Base-by-base conservation (phyloP, 1,140 invertebrate species). In the Drosophila tani region DNA sequence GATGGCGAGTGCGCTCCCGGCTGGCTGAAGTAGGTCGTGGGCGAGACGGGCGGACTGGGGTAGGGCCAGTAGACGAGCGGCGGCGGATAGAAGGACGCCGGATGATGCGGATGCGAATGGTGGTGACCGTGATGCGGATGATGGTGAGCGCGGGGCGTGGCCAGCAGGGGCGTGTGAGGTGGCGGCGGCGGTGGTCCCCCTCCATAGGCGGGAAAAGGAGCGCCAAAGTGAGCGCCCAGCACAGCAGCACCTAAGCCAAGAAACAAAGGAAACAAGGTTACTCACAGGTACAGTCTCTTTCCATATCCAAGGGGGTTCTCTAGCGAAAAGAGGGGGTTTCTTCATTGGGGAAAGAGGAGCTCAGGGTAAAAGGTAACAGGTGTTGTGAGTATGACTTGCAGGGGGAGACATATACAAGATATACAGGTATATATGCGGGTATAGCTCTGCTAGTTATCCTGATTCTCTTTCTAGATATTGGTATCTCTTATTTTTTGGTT, bases 31-130 rank as follows among this genome's bases (percentile, higher is more conserved):
- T 97, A 97, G 79, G 96, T 96, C 2, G 96, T 97, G 9, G 97
- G 97, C 40, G 97, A 98, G 2, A 98, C 97, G 1, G 97, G 97
- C 40, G 97, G 97, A 75, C 97, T 98, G 14, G 97, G 97, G 93
- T 98, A 98, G 0, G 96, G 96, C 97, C 97, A 98, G 93, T 97
- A 97, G 76, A 97, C 95, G 14, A 96, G 95, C 8, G 95, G 95
- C 51, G 94, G 93, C 56, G 93, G 94, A 60, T 92, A 93, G 69
- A 93, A 93, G 1, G 75, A 82, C n/a, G 82, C 66, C 51, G 75
- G 86, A 53, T 86, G 85, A 47, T 85, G 75, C 63, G 75, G 76
- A 56, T 55, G 51, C 14, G 51, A 38, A 21, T 56, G 53, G 5
- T 35, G 53, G 24, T 56, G 53, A 35, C 14, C 53, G 24, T 81